Evolutionary conservation across 2,888 invertebrate species (phyloP).

Genomic region (Boloria selene): DNA sequence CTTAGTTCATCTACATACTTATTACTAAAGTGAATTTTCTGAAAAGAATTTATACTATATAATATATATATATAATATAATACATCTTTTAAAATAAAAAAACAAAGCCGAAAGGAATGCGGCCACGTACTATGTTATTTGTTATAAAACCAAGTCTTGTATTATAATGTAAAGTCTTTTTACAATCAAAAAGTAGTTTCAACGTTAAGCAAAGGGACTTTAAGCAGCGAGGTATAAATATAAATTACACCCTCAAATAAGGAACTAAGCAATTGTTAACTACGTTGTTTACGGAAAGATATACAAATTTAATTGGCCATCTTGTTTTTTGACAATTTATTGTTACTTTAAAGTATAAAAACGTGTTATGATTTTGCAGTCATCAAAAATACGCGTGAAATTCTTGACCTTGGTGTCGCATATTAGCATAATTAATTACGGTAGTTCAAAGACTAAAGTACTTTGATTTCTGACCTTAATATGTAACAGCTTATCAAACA

Average conservation of each 20-base stretch:
- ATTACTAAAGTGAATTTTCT: no score
- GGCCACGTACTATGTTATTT: no score
- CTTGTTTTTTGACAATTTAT: constrained; percentile 17
- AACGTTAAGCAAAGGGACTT: neutral
- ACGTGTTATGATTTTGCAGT: constrained; percentile 19
- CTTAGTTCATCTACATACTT: no score
- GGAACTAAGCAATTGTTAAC: constrained; percentile 23
- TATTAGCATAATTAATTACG: constrained; percentile 25
- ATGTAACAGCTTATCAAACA: no score
- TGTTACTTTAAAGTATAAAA: constrained; percentile 20
- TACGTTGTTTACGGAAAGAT: constrained; percentile 36
- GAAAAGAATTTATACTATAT: no score
- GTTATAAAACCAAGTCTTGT: no score
- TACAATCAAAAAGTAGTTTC: neutral
- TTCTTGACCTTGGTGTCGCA: constrained; percentile 29
- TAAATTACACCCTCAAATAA: constrained; percentile 2
- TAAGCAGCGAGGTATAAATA: no score
- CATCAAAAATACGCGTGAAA: constrained; percentile 23
- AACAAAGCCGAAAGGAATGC: no score
- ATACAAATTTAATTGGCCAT: constrained; percentile 12
- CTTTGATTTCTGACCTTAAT: no score
- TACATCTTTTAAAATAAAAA: no score
- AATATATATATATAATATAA: no score
- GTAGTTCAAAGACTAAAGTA: neutral
- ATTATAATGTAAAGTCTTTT: neutral